Percentiles rank a stretch among this genome's conserved stretches.
phyloP scores from a whole-genome alignment of 1,140 invertebrate species.

The Psilanteris sp. region DNA sequence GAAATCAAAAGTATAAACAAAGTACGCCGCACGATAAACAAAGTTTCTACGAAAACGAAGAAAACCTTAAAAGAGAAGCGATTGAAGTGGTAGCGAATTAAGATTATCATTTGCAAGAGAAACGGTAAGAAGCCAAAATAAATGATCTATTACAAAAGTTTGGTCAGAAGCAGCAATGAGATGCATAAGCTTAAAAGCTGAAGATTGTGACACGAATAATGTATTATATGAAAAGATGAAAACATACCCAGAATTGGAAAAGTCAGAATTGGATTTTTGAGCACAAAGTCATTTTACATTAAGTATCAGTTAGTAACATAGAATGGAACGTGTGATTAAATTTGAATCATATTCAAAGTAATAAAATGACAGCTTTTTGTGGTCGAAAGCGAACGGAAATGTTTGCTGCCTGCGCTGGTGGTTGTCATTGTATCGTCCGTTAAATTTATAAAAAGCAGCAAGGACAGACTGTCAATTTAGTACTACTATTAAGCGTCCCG shows the following conservation, averaged over 20 bases:
- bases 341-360: too few relatives aligned
- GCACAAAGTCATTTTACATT: constrained; percentile 24
- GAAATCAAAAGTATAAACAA: constrained; percentile 30
- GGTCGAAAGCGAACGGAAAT: too few relatives aligned
- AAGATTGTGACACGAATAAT: constrained; percentile 62
- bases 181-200: constrained; percentile 76
- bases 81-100: constrained; percentile 63
- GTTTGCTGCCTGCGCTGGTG: too few relatives aligned
- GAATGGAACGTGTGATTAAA: too few relatives aligned
- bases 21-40: constrained; percentile 53
- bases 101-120: constrained; percentile 68
- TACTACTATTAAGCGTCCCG: too few relatives aligned
- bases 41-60: constrained; percentile 49
- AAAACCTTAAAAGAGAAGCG: constrained; percentile 56
- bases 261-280: too few relatives aligned
- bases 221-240: constrained; percentile 44
- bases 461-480: not conserved
- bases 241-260: constrained; percentile 31
- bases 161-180: constrained; percentile 73
- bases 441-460: too few relatives aligned
- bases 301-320: too few relatives aligned
- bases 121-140: constrained; percentile 70
- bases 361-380: too few relatives aligned
- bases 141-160: constrained; percentile 65
- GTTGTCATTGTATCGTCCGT: too few relatives aligned